A percentile compares a stretch with the other conserved stretches of the same genome.
Evolutionary conservation across 2,113 vertebrate species (phyloP).

Genomic region (Butorides virescens): DNA sequence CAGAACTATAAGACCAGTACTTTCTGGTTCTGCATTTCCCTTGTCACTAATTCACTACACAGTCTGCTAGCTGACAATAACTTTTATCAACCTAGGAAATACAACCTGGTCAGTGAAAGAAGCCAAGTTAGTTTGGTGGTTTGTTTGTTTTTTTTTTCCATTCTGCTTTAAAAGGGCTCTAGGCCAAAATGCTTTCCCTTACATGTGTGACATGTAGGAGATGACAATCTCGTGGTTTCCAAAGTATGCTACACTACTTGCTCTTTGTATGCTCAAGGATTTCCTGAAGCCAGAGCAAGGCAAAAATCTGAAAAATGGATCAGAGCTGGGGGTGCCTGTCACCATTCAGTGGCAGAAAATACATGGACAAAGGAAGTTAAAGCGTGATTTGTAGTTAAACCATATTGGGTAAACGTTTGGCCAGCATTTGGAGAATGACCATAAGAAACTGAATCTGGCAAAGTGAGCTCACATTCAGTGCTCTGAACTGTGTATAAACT

Average conservation of each 20-base stretch:
- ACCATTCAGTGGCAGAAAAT: neutral
- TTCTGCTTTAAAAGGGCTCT: neutral
- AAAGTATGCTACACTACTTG: neutral
- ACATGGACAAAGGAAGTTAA: neutral
- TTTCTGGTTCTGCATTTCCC: neutral
- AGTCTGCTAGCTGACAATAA: neutral
- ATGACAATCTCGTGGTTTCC: neutral
- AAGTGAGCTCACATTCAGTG: neutral
- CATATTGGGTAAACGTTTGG: neutral
- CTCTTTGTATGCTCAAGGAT: neutral
- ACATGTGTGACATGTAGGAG: fast-evolving
- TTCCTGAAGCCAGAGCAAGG: neutral
- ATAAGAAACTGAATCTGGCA: neutral
- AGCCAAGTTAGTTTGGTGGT: neutral
- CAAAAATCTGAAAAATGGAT: neutral
- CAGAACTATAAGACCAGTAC: neutral
- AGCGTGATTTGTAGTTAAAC: neutral
- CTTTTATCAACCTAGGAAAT: neutral
- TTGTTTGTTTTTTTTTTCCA: neutral
- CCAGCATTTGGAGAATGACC: neutral
- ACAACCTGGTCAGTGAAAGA: neutral
- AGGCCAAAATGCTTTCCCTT: neutral
- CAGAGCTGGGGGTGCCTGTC: neutral
- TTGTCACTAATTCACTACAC: neutral
- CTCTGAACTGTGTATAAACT: neutral